Conservation (phyloP, 1,140 invertebrate genomes). For the Cyrtorhinus lividipennis region DNA sequence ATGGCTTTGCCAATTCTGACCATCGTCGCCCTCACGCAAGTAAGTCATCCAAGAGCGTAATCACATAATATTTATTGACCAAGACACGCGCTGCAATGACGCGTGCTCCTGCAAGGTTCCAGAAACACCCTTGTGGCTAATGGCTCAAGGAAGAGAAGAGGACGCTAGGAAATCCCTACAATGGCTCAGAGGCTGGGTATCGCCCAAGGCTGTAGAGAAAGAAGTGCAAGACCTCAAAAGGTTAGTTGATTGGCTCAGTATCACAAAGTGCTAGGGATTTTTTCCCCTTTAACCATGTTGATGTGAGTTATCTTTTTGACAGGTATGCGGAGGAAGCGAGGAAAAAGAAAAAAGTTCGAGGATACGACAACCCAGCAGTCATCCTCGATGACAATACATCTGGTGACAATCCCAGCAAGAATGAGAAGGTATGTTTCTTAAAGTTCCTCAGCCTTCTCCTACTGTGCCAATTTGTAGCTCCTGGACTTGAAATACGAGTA, state of each 20-base stretch:
- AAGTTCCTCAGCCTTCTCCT: no score
- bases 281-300: no score
- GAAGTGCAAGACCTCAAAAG: conserved; percentile 33
- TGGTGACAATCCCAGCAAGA: no score
- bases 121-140: conserved; percentile 48
- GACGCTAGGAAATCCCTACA: conserved; percentile 35
- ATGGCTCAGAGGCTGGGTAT: conserved; percentile 37
- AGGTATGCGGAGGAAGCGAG: neutral
- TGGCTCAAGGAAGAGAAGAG: conserved; percentile 34
- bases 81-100: no score
- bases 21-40: conserved; percentile 23
- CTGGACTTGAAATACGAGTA: no score
- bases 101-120: no score
- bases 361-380: conserved; percentile 14
- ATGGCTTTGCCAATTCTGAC: conserved; percentile 23
- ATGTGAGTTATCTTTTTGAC: neutral
- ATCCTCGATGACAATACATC: conserved; percentile 11
- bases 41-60: no score
- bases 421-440: no score
- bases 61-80: no score
- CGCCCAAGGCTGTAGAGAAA: conserved; percentile 31
- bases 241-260: conserved; percentile 25
- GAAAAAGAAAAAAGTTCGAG: conserved; percentile 10
- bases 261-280: no score
- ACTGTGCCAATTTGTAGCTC: no score